Percentiles rank a stretch among this genome's conserved stretches.
Evolutionary conservation across 1,140 invertebrate genomes (phyloP).

Genomic region (Meloidogyne exigua): DNA sequence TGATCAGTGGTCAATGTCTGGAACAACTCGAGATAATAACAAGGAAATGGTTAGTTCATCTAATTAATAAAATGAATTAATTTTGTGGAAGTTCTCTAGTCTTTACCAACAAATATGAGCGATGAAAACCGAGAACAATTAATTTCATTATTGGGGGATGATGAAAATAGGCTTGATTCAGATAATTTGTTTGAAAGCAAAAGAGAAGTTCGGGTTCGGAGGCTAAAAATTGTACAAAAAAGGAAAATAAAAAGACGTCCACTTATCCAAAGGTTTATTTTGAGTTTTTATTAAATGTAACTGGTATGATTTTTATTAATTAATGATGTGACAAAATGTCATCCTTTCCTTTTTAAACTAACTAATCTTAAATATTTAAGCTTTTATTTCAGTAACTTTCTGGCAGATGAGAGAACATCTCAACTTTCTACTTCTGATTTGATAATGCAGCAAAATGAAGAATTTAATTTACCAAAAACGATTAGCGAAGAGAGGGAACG

Average conservation of each 20-base stretch:
- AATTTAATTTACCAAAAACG: neutral
- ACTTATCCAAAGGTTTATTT: neutral
- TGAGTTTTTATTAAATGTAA: neutral
- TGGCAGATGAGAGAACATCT: neutral
- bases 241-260: neutral
- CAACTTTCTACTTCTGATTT: neutral
- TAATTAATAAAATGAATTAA: neutral
- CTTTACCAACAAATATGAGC: neutral
- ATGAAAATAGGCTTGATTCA: neutral
- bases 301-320: no score
- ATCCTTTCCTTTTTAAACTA: no score
- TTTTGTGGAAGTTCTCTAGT: neutral
- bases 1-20: constrained; percentile 2
- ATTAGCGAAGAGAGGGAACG: neutral
- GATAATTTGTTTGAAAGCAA: neutral
- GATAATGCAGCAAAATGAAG: neutral
- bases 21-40: neutral
- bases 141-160: neutral
- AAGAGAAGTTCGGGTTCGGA: neutral
- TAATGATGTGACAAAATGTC: no score
- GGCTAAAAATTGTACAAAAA: neutral
- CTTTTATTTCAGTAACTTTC: neutral
- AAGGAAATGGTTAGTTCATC: neutral
- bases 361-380: neutral
- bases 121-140: neutral